Conservation (phyloP, 1,140 invertebrate genomes). For the Acyrthosiphon pisum region DNA sequence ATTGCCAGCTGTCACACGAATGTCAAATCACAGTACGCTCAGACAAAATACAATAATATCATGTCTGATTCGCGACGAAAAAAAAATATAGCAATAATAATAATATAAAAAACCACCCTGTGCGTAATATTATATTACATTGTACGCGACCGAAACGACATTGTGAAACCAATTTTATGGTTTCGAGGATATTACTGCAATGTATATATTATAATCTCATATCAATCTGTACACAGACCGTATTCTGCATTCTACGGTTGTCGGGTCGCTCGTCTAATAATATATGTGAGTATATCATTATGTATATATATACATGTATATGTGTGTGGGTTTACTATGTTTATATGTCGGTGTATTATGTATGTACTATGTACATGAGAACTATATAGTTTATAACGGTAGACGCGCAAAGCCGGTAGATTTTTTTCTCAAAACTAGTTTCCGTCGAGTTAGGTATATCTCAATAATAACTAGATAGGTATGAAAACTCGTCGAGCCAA, state of each 20-base stretch:
- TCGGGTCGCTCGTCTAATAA: background rate
- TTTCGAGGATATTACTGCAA: background rate
- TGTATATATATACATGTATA: no score
- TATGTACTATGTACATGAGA: background rate
- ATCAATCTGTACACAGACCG: background rate
- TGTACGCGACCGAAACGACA: background rate
- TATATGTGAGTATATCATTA: background rate
- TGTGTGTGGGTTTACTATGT: no score
- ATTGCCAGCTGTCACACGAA: background rate
- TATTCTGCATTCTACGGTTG: background rate
- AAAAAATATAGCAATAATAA: background rate
- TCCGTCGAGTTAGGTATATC: background rate
- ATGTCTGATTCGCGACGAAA: background rate
- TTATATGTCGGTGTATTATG: no score
- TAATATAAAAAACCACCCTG: background rate
- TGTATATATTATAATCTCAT: background rate
- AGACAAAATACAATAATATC: background rate
- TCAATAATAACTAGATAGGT: no score
- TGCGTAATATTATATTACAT: background rate
- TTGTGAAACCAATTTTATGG: constrained; percentile 36
- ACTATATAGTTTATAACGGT: background rate
- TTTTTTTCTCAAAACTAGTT: background rate
- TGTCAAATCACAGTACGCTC: background rate
- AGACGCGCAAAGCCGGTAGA: background rate
- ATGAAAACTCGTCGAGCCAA: background rate